Evolutionary conservation across 2,113 vertebrate genomes (phyloP).

Genomic region (Mirza zaza): DNA sequence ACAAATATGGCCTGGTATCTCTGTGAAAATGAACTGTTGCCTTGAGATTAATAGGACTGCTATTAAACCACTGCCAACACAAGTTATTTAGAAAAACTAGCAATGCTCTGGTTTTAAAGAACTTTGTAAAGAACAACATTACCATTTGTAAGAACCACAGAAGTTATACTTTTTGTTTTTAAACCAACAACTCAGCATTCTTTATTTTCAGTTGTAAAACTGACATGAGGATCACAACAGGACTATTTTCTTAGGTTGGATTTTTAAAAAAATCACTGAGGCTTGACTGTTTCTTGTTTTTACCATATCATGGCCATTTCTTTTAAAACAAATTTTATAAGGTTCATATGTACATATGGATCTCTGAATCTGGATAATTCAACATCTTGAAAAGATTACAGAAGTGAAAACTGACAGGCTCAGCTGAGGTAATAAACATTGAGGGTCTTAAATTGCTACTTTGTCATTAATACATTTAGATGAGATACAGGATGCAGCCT

Average conservation of each 20-base stretch:
- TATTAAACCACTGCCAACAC: conserved; percentile 43
- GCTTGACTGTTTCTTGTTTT: not conserved
- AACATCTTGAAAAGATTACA: not conserved
- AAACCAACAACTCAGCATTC: not conserved
- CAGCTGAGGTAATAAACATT: not conserved
- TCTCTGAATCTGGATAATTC: not conserved
- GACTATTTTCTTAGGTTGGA: not conserved
- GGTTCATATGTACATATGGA: not conserved
- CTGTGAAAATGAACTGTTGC: conserved; percentile 78
- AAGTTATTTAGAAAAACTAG: conserved; percentile 22
- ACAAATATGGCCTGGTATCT: conserved; percentile 89
- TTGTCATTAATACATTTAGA: no score
- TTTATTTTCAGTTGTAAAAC: not conserved
- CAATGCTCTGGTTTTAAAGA: not conserved
- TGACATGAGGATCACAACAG: not conserved
- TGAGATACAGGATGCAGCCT: not conserved
- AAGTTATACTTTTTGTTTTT: not conserved
- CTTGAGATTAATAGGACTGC: conserved; percentile 79
- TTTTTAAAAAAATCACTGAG: not conserved
- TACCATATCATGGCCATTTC: not conserved
- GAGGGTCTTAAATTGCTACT: not conserved
- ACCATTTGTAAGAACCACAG: not conserved
- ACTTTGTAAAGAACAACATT: conserved; percentile 29
- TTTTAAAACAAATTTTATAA: not conserved
- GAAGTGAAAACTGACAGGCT: not conserved